Evolutionary conservation across 2,113 vertebrate species (phyloP).

Genomic region (Phaethornis superciliosus): DNA sequence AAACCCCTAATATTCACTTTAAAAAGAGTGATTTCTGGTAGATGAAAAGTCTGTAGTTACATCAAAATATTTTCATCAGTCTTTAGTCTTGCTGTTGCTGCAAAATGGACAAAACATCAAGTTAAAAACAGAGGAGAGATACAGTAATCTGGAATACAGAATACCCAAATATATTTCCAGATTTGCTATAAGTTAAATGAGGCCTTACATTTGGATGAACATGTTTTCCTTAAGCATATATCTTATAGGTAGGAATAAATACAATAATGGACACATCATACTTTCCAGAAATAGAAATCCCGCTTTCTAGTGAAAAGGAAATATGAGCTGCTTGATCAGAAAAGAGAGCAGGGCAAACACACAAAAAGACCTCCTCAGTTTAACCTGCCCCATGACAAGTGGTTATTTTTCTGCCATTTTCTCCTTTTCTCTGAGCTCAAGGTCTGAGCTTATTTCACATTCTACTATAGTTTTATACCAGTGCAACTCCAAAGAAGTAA

Average conservation of each 20-base stretch:
- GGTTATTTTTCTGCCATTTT: neutral
- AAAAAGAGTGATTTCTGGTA: neutral
- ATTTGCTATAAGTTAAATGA: neutral
- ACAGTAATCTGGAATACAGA: neutral
- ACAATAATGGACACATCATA: neutral
- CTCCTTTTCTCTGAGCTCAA: neutral
- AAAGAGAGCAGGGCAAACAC: neutral
- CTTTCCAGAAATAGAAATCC: neutral
- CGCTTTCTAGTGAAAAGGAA: neutral
- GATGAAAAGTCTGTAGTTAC: neutral
- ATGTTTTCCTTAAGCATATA: neutral
- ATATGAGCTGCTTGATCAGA: neutral
- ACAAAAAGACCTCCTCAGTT: neutral
- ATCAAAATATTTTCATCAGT: neutral
- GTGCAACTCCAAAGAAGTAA: neutral
- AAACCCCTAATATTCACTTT: neutral
- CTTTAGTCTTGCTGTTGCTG: neutral
- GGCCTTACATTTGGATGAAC: neutral
- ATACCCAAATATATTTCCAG: neutral
- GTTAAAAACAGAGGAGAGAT: neutral
- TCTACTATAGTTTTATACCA: neutral
- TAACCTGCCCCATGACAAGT: neutral
- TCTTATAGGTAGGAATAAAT: neutral
- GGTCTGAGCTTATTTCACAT: neutral
- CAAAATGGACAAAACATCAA: neutral